Conservation (phyloP, 2,113 vertebrate species). For the Hyaena hyaena region DNA sequence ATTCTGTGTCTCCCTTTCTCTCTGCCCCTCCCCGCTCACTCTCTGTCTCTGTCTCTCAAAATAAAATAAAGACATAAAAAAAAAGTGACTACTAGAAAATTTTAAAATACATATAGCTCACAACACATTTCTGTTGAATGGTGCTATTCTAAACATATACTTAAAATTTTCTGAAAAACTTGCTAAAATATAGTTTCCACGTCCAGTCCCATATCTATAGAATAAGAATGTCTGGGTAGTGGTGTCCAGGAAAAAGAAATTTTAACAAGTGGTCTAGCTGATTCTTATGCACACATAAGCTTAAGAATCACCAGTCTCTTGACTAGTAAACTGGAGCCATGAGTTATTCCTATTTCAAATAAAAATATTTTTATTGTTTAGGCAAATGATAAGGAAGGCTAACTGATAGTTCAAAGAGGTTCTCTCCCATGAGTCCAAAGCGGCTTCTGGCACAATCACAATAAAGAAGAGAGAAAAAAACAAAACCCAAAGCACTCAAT, state of each 20-base stretch:
- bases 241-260: not conserved
- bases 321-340: not conserved
- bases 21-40: too few relatives aligned
- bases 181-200: not conserved
- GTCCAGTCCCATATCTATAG: not conserved
- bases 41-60: too few relatives aligned
- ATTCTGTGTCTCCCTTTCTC: too few relatives aligned
- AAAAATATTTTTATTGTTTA: not conserved
- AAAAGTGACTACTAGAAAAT: not conserved
- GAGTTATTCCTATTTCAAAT: not conserved
- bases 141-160: not conserved
- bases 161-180: slow-evolving; percentile 23
- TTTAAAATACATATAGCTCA: not conserved
- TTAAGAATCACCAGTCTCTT: not conserved
- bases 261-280: not conserved
- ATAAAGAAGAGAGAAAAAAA: not conserved
- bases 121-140: not conserved
- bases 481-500: not conserved
- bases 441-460: not conserved
- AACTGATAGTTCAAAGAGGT: not conserved
- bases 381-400: not conserved
- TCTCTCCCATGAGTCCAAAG: not conserved
- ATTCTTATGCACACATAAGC: not conserved
- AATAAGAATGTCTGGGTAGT: not conserved
- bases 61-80: too few relatives aligned